These are phyloP conservation scores for fruit fly (Drosophila melanogaster) DNA, from an alignment of 1,140 invertebrate species.

Conservation along the genomic window DNA sequence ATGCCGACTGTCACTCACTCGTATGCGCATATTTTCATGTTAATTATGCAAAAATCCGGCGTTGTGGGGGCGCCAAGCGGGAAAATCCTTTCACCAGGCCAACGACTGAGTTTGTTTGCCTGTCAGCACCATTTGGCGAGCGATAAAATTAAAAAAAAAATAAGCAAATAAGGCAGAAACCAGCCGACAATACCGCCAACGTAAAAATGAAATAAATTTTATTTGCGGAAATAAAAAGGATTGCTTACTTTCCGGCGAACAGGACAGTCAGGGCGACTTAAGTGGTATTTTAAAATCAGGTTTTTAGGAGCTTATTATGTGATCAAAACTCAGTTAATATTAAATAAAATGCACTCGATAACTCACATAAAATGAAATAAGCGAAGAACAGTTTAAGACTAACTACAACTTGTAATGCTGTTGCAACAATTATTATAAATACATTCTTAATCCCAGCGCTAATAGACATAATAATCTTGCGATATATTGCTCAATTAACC, in stretches of 20 bases:
- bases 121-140: slow-evolving; percentile 73
- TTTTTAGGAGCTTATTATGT: neutral
- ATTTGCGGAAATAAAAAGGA: slow-evolving; percentile 69
- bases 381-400: neutral
- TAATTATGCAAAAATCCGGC: slow-evolving; percentile 60
- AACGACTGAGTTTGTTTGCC: slow-evolving; percentile 46
- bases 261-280: slow-evolving; percentile 60
- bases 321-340: neutral
- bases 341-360: neutral
- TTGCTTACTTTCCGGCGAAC: slow-evolving; percentile 51
- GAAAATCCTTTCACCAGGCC: slow-evolving; percentile 23
- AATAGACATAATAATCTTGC: neutral
- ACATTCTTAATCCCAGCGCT: neutral
- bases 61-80: slow-evolving; percentile 2
- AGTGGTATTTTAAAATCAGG: slow-evolving; percentile 16
- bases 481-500: slow-evolving; percentile 34
- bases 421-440: neutral
- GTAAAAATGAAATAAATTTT: slow-evolving; percentile 76
- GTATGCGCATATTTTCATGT: slow-evolving; percentile 50
- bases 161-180: slow-evolving; percentile 36
- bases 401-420: neutral
- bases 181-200: slow-evolving; percentile 47
- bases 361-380: no score
- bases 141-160: slow-evolving; percentile 41
- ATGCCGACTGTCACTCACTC: slow-evolving; percentile 46